Evolutionary conservation across 2,797 vertebrate genomes (phyloP).

Genomic region (Sebastes itinus): DNA sequence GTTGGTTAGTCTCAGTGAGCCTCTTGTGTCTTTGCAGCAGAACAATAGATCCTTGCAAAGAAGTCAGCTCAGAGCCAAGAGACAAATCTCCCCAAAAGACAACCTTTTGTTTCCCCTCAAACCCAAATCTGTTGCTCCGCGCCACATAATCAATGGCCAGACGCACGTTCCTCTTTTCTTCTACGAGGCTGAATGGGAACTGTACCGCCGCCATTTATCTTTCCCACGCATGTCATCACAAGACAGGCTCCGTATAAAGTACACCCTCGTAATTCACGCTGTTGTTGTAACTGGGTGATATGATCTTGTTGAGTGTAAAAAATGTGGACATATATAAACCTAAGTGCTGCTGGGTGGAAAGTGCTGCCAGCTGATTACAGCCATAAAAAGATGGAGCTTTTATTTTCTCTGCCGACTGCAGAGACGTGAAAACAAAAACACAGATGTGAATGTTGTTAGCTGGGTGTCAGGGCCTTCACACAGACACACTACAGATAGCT

Average conservation of each 20-base stretch:
- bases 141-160: conserved; percentile 71
- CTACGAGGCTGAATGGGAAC: conserved; percentile 48
- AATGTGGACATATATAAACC: not conserved
- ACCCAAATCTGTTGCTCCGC: conserved; percentile 58
- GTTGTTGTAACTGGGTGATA: conserved; percentile 25
- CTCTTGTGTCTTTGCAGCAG: conserved; percentile 54
- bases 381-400: conserved; percentile 12
- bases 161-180: conserved; percentile 41
- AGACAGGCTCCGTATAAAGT: conserved; percentile 15
- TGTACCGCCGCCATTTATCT: conserved; percentile 59
- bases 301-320: conserved; percentile 31
- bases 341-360: conserved; percentile 18
- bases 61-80: conserved; percentile 62
- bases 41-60: conserved; percentile 66
- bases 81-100: conserved; percentile 67
- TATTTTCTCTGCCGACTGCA: conserved; percentile 13
- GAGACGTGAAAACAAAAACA: conserved; percentile 6
- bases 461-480: not conserved
- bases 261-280: conserved; percentile 14
- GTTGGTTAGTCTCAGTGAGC: conserved; percentile 23
- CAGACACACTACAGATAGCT: not conserved
- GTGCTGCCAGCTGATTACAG: conserved; percentile 30
- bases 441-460: conserved; percentile 8
- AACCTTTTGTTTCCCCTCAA: conserved; percentile 63
- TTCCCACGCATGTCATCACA: conserved; percentile 61